Evolutionary conservation across 2,888 invertebrate species (phyloP), one percentile per base, ranked within the genome.

Genomic region (Caenorhabditis uteleia): DNA sequence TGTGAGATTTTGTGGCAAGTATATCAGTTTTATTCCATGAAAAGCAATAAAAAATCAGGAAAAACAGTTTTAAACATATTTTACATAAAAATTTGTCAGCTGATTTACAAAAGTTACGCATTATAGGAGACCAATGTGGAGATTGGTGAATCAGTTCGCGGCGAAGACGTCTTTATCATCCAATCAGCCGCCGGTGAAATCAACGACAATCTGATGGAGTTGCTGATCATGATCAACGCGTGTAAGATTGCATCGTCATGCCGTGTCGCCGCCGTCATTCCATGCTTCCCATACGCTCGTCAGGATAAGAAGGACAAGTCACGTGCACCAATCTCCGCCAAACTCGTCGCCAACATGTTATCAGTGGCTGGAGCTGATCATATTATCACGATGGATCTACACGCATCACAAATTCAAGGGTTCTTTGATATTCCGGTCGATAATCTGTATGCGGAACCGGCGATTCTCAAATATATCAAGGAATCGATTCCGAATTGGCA

Each of bases 351-450:
- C 12, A 95, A 95, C 85, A 94, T 95, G 89, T 86, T 95, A 65
- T 92, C 93, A 0, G 93, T 93, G 10, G 91, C 94, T 36, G 94
- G 94, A 3, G 93, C 94, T 4, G 93, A 95, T 84, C 95, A 95
- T 84, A 94, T 95, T 78, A 95, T 95, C 81, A 95, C 94, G 14
- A 94, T 95, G 93, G 94, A 95, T 84, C 88, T 95, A 46, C 94
- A 95, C 84, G 94, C 94, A 10, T 93, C 93, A 20, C 94, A 95
- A 86, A 95, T 95, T 77, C 94, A 94, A 84, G 79, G 79, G 12
- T 79, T 79, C 62, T 79, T 79, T 64, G 78, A 79, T 46, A 78
- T 79, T 43, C 94, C 95, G 34, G 94, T 95, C 53, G 95, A 95
- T 86, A 95, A 95, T 87, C 87, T 95, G 79, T 94, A 92, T 85